phyloP scores from a whole-genome alignment of 2,888 invertebrate species.

The Pandemis heparana region DNA sequence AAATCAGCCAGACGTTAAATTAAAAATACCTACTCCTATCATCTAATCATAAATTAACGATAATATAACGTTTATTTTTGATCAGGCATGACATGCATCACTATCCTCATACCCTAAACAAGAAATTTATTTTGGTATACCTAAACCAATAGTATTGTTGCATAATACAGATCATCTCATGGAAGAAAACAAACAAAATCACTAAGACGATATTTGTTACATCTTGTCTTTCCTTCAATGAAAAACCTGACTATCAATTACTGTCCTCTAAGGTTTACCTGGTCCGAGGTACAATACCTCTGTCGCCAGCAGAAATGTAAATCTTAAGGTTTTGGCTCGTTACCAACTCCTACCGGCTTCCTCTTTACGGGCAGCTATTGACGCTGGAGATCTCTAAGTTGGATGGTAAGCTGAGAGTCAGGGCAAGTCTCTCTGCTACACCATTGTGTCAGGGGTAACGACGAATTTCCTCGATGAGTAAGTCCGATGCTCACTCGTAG shows the following conservation, averaged over 20 bases:
- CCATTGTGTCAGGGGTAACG: background rate
- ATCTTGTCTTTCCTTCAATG: background rate
- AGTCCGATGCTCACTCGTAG: background rate
- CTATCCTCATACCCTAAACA: background rate
- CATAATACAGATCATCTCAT: background rate
- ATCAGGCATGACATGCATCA: background rate
- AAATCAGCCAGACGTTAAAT: background rate
- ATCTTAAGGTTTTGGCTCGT: background rate
- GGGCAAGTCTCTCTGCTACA: background rate
- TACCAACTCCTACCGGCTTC: background rate
- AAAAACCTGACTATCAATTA: background rate
- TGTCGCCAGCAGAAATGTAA: background rate
- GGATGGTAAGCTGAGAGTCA: background rate
- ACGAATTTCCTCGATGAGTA: background rate
- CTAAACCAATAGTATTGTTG: background rate
- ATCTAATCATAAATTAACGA: constrained; percentile 1
- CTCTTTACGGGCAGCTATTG: background rate
- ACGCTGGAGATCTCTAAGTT: background rate
- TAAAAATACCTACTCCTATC: background rate
- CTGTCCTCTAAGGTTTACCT: background rate
- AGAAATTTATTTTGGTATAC: background rate
- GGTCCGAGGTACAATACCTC: background rate
- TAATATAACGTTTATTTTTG: background rate
- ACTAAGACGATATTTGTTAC: background rate
- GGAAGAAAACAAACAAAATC: background rate